Percentiles rank a stretch among this genome's conserved stretches.
Evolutionary conservation across 2,888 invertebrate genomes (phyloP).

Genomic region (Noctua comes): DNA sequence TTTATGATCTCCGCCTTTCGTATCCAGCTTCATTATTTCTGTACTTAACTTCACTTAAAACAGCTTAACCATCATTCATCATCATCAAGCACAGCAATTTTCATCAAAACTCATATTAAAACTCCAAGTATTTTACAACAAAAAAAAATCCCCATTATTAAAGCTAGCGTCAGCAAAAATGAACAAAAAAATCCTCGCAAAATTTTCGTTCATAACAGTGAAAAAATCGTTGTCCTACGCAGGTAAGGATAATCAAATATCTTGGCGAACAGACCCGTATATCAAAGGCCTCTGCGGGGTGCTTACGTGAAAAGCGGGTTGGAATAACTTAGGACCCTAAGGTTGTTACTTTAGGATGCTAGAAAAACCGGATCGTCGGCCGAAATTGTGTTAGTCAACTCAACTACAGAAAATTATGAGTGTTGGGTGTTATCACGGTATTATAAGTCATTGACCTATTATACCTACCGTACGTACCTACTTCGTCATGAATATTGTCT

Average conservation of each 20-base stretch:
- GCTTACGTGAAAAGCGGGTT: constrained; percentile 59
- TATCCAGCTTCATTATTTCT: too few species aligned
- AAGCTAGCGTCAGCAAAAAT: constrained; percentile 33
- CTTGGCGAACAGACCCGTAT: constrained; percentile 59
- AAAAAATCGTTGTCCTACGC: constrained; percentile 59
- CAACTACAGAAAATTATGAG: constrained; percentile 37
- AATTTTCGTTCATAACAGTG: constrained; percentile 56
- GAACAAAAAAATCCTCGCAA: constrained; percentile 46
- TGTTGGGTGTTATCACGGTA: constrained; percentile 30
- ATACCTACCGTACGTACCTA: too few species aligned
- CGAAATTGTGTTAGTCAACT: constrained; percentile 48
- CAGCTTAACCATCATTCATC: neutral
- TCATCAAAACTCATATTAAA: neutral
- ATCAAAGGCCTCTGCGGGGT: constrained; percentile 66
- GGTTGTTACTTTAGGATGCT: constrained; percentile 60
- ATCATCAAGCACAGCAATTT: neutral
- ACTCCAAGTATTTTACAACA: constrained; percentile 27
- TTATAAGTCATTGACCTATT: constrained; percentile 5
- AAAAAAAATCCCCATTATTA: constrained; percentile 51
- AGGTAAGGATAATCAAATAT: constrained; percentile 69
- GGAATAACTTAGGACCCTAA: constrained; percentile 63
- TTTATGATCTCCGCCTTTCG: neutral
- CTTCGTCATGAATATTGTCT: neutral
- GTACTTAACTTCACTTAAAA: neutral
- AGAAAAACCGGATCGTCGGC: constrained; percentile 54